Percentiles rank a stretch among this genome's conserved stretches.
phyloP scores from a whole-genome alignment of 2,797 vertebrate species.

The Falco novaeseelandiae region DNA sequence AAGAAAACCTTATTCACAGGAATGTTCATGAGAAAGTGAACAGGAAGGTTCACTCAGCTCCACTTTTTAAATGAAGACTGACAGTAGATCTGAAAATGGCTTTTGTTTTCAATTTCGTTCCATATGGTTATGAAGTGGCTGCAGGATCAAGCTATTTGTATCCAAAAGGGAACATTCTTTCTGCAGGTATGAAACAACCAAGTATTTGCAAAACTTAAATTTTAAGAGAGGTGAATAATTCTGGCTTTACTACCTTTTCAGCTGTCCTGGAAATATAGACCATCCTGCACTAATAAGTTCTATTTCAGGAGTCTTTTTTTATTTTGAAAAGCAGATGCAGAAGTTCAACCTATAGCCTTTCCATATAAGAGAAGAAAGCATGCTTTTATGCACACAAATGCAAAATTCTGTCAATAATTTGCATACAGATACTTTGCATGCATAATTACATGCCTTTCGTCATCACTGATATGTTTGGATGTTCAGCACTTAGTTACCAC shows the following conservation, averaged over 20 bases:
- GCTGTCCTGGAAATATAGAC: neutral
- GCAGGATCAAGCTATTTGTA: conserved; percentile 41
- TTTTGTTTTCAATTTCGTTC: conserved; percentile 59
- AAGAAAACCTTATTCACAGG: neutral
- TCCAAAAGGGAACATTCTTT: conserved; percentile 1
- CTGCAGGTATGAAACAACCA: conserved; percentile 14
- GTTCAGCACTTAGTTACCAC: neutral
- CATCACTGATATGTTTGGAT: neutral
- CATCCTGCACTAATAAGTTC: conserved; percentile 14
- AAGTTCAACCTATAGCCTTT: neutral
- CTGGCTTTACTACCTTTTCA: conserved; percentile 36
- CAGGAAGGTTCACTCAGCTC: neutral
- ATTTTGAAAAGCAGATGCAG: conserved; percentile 35
- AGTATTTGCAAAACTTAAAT: conserved; percentile 25
- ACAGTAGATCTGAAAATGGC: conserved; percentile 15
- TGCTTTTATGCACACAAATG: neutral
- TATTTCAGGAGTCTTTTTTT: conserved; percentile 26
- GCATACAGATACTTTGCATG: neutral
- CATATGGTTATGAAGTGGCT: conserved; percentile 19
- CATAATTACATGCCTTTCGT: neutral
- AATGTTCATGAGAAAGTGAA: neutral
- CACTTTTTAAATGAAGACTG: conserved; percentile 52
- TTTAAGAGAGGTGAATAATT: conserved; percentile 18
- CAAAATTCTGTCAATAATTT: neutral
- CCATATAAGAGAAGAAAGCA: conserved; percentile 2